Conservation (phyloP, 2,113 vertebrate species). For the Ptychochromis oligacanthus region DNA sequence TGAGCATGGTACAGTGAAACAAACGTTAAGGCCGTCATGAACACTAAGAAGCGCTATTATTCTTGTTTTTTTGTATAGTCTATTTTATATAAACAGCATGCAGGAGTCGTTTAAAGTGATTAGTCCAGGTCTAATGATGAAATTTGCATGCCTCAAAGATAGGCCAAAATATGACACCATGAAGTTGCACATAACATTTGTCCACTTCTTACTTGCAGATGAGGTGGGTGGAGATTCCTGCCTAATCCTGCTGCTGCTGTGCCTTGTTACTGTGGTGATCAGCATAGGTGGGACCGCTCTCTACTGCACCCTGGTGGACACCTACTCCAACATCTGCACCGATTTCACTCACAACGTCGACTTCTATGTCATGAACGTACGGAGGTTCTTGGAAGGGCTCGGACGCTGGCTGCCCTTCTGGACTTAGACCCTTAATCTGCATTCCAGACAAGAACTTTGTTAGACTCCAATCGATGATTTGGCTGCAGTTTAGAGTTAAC, state of each 20-base stretch:
- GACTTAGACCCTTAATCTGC: slow-evolving; percentile 71
- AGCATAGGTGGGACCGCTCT: slow-evolving; percentile 93
- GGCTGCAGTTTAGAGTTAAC: not conserved
- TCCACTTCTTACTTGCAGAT: slow-evolving; percentile 76
- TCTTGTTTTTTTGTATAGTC: not conserved
- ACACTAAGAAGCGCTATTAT: not conserved
- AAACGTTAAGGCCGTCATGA: not conserved
- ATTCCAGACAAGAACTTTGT: not conserved
- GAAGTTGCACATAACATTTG: not conserved
- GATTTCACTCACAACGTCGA: slow-evolving; percentile 92
- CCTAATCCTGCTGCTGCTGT: slow-evolving; percentile 89
- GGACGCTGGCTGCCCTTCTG: slow-evolving; percentile 84
- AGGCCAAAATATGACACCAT: not conserved
- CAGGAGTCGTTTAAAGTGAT: not conserved
- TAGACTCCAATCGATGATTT: not conserved
- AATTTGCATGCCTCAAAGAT: not conserved
- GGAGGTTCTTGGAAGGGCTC: slow-evolving; percentile 82
- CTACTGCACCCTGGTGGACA: slow-evolving; percentile 90
- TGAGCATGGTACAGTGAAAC: slow-evolving; percentile 84
- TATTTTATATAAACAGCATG: not conserved
- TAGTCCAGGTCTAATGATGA: not conserved
- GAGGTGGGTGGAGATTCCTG: slow-evolving; percentile 90
- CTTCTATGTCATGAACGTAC: slow-evolving; percentile 86
- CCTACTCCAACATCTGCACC: slow-evolving; percentile 89
- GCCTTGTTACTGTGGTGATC: slow-evolving; percentile 91